A percentile compares a stretch with the other conserved stretches of the same genome.
phyloP scores from a whole-genome alignment of 1,140 invertebrate species.

The Drosophila lowei region DNA sequence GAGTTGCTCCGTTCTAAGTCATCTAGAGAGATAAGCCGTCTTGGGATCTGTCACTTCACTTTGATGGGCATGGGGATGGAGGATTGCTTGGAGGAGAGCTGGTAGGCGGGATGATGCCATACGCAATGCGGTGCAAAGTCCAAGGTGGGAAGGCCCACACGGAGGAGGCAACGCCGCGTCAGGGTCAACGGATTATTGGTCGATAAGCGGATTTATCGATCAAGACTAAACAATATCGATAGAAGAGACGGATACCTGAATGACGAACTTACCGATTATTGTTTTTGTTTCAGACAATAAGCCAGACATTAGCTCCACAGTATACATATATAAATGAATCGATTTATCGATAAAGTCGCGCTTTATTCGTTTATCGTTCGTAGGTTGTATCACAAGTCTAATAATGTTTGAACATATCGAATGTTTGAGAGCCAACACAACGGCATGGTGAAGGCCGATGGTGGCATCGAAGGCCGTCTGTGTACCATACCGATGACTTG shows the following conservation, averaged over 20 bases:
- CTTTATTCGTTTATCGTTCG: too few relatives aligned
- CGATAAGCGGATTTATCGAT: background rate
- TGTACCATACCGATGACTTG: constrained; percentile 9
- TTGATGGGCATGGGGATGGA: too few relatives aligned
- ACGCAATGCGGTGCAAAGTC: constrained; percentile 43
- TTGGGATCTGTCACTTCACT: constrained; percentile 30
- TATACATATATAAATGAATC: too few relatives aligned
- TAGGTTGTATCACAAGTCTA: too few relatives aligned
- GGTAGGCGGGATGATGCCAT: constrained; percentile 25
- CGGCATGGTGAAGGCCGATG: too few relatives aligned
- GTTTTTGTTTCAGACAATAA: too few relatives aligned
- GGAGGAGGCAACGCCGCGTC: constrained; percentile 31
- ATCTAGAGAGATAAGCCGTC: constrained; percentile 35
- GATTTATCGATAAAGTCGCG: too few relatives aligned
- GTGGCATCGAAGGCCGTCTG: too few relatives aligned
- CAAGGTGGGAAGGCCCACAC: constrained; percentile 44
- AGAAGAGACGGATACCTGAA: background rate
- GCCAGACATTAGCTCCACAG: too few relatives aligned
- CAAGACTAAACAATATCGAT: constrained; percentile 7
- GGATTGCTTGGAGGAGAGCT: constrained; percentile 5
- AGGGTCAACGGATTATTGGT: constrained; percentile 30
- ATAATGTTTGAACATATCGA: too few relatives aligned
- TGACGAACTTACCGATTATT: too few relatives aligned
- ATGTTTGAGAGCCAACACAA: too few relatives aligned
- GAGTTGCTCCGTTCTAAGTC: constrained; percentile 26